Conservation (phyloP, 2,888 invertebrate genomes). For the Mesorhabditis belari region DNA sequence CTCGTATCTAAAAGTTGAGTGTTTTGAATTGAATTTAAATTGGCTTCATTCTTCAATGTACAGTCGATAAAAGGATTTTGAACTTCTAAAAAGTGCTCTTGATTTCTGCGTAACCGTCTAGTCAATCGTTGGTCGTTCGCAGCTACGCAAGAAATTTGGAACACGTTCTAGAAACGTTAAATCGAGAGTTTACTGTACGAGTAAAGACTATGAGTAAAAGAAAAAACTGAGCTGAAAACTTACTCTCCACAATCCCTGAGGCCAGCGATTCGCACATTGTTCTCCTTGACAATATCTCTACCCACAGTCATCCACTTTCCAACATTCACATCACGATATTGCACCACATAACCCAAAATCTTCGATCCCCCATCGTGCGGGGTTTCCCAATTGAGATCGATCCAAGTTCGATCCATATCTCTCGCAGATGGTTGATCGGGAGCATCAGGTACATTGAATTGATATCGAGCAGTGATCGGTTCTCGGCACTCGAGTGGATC, state of each 20-base stretch:
- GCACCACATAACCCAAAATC: conserved; percentile 83
- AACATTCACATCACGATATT: conserved; percentile 70
- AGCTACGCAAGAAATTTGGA: too few relatives aligned
- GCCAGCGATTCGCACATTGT: conserved; percentile 54
- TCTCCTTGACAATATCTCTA: conserved; percentile 78
- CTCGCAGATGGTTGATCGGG: conserved; percentile 53
- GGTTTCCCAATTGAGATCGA: conserved; percentile 82
- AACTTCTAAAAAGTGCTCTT: too few relatives aligned
- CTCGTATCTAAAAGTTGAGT: too few relatives aligned
- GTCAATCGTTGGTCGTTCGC: too few relatives aligned
- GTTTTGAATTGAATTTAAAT: too few relatives aligned
- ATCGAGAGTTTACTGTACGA: too few relatives aligned
- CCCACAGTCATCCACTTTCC: conserved; percentile 32
- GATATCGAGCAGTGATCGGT: conserved; percentile 78
- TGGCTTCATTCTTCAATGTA: too few relatives aligned
- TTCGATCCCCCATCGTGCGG: conserved; percentile 91
- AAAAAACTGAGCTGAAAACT: too few relatives aligned
- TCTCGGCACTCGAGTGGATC: conserved; percentile 81
- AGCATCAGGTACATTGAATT: conserved; percentile 65
- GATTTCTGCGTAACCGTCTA: too few relatives aligned
- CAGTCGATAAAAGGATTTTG: too few relatives aligned
- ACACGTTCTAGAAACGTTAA: too few relatives aligned
- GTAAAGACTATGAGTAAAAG: too few relatives aligned
- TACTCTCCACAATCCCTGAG: conserved; percentile 75
- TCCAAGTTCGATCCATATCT: conserved; percentile 78